Evolutionary conservation across 2,113 vertebrate species (phyloP).

Genomic region (Eublepharis macularius): DNA sequence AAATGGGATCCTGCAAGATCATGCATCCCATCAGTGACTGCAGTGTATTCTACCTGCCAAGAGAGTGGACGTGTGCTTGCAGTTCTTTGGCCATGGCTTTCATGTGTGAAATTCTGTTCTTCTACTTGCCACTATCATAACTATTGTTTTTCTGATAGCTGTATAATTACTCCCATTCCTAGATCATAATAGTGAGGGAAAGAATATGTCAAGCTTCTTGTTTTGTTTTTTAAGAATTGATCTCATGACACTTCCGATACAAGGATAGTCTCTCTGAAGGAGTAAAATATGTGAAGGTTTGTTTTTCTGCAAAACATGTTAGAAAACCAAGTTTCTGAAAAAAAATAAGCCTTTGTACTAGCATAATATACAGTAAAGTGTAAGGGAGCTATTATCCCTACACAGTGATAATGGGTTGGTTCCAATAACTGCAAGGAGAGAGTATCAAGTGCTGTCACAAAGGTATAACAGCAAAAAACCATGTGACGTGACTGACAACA

Average conservation of each 20-base stretch:
- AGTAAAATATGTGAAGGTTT: neutral
- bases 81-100: neutral
- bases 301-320: neutral
- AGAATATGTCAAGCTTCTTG: neutral
- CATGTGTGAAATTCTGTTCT: neutral
- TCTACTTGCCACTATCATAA: neutral
- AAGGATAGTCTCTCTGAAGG: neutral
- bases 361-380: neutral
- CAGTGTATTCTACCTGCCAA: neutral
- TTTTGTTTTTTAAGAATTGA: accelerated
- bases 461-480: no score
- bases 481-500: no score
- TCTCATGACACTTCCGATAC: neutral
- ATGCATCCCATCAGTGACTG: neutral
- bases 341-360: neutral
- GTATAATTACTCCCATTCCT: neutral
- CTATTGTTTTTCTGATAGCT: neutral
- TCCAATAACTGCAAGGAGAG: no score
- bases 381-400: neutral
- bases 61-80: neutral
- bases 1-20: neutral
- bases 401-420: neutral
- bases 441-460: no score
- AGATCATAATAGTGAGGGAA: neutral
- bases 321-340: neutral